These are phyloP conservation scores for Alcedo atthis DNA, from an alignment of 2,797 vertebrate species.

Conservation along the genomic window DNA sequence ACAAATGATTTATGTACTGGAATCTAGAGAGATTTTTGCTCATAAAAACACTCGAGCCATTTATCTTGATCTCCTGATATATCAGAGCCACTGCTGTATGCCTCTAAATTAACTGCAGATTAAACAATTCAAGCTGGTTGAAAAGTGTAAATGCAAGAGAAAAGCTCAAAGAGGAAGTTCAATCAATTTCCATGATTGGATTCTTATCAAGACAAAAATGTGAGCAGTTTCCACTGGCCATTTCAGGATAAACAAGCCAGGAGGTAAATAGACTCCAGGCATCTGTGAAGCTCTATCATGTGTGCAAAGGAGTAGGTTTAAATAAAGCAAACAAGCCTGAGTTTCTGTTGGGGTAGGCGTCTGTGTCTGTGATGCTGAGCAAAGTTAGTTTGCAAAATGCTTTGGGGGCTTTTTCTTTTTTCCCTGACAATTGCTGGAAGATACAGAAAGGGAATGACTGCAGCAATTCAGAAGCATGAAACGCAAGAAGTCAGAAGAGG, in stretches of 20 bases:
- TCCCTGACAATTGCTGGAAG: background rate
- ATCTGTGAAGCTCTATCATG: background rate
- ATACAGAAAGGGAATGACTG: background rate
- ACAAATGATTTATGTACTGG: conserved; percentile 80
- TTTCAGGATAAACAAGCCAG: conserved; percentile 58
- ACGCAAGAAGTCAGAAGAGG: conserved; percentile 5
- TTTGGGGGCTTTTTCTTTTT: background rate
- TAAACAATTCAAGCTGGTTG: conserved; percentile 73
- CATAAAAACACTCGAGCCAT: conserved; percentile 74
- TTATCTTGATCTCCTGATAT: conserved; percentile 74
- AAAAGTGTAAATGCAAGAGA: conserved; percentile 60
- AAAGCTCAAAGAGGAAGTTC: conserved; percentile 36
- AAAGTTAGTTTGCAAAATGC: conserved; percentile 18
- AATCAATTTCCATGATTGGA: conserved; percentile 55
- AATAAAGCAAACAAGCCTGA: conserved; percentile 58
- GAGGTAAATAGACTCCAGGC: conserved; percentile 37
- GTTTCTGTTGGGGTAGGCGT: background rate
- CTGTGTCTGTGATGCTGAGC: background rate
- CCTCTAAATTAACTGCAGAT: conserved; percentile 77
- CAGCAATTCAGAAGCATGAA: background rate
- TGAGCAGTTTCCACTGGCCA: conserved; percentile 45
- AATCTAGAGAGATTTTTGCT: conserved; percentile 77
- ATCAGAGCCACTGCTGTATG: conserved; percentile 58
- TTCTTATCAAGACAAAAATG: conserved; percentile 68
- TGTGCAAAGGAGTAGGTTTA: conserved; percentile 49